These are phyloP conservation scores for Gavialis gangeticus DNA, from an alignment of 2,113 vertebrate genomes.

Conservation along the genomic window DNA sequence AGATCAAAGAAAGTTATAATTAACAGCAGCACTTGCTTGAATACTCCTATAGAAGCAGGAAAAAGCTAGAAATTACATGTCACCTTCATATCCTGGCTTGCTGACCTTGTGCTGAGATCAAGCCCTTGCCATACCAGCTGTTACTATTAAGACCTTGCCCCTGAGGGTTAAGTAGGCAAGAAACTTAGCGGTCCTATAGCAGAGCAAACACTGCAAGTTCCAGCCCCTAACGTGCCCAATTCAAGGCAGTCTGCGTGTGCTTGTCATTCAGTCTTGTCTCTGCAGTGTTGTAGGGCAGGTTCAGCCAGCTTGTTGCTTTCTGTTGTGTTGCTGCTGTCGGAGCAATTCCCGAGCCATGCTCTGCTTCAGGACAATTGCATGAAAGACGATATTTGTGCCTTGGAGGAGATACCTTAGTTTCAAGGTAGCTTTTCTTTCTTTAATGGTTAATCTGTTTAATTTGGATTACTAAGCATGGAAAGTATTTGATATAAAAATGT, in stretches of 20 bases:
- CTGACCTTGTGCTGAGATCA: conserved; percentile 63
- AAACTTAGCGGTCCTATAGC: conserved; percentile 62
- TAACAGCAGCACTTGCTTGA: conserved; percentile 52
- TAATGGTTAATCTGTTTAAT: rapidly evolving
- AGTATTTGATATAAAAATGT: rapidly evolving
- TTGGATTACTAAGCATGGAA: not conserved
- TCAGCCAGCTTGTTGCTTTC: not conserved
- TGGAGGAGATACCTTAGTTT: not conserved
- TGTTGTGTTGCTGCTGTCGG: not conserved
- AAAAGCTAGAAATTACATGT: conserved; percentile 76
- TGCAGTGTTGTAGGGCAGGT: not conserved
- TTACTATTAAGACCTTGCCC: conserved; percentile 67
- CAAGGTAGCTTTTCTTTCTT: not conserved
- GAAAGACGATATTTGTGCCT: not conserved
- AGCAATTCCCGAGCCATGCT: not conserved
- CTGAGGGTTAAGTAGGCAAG: conserved; percentile 61
- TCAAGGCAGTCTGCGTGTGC: conserved; percentile 59
- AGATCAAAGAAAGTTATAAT: conserved; percentile 59
- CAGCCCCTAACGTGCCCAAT: conserved; percentile 64
- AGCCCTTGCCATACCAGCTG: conserved; percentile 72
- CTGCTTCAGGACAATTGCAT: not conserved
- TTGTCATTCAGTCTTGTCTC: conserved; percentile 64
- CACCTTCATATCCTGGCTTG: conserved; percentile 75
- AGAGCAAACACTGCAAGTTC: conserved; percentile 39
- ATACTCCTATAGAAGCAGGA: conserved; percentile 62